Conservation (phyloP, 2,113 vertebrate genomes). For the Dermatemys mawii region DNA sequence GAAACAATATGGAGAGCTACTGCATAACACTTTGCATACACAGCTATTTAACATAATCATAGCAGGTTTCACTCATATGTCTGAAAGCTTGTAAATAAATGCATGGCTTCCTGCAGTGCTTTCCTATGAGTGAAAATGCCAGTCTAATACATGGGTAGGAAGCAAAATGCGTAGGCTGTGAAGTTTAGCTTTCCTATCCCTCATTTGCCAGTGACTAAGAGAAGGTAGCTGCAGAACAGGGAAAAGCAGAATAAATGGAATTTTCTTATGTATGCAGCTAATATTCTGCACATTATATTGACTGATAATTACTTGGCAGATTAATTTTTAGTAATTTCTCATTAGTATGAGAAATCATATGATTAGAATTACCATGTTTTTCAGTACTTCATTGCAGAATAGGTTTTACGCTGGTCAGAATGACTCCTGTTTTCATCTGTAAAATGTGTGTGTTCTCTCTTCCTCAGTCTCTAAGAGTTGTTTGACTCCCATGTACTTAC, state of each 20-base stretch:
- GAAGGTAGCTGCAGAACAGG: no score
- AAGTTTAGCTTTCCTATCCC: no score
- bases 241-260: no score
- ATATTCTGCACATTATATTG: not conserved
- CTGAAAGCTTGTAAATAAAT: no score
- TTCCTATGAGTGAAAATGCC: no score
- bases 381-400: not conserved
- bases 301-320: not conserved
- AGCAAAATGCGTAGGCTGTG: not conserved
- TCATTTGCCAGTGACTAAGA: no score
- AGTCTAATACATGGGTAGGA: not conserved
- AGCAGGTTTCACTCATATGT: no score
- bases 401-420: not conserved
- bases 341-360: not conserved
- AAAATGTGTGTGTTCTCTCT: no score
- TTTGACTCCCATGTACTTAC: not conserved
- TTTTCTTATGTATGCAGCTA: not conserved
- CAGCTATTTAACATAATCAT: no score
- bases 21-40: no score
- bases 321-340: not conserved
- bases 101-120: no score
- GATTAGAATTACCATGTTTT: not conserved
- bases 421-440: not conserved
- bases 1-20: no score
- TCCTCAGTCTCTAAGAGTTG: not conserved